These are phyloP conservation scores for Okamejei kenojei DNA, from an alignment of 2,797 vertebrate species.

Conservation along the genomic window DNA sequence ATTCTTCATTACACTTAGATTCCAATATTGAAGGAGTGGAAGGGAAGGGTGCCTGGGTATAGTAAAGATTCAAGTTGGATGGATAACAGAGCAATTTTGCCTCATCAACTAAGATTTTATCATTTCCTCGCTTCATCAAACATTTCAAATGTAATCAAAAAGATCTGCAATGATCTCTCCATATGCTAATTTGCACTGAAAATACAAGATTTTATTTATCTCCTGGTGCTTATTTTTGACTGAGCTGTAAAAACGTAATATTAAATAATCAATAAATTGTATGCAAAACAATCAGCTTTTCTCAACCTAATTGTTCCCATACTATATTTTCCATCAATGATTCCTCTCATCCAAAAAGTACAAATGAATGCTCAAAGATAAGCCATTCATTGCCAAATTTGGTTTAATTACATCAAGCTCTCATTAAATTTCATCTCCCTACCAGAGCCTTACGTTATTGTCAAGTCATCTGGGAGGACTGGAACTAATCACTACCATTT, in stretches of 20 bases:
- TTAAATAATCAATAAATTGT: not conserved
- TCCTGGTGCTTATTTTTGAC: not conserved
- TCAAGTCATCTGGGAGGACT: not conserved
- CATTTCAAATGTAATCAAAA: not conserved
- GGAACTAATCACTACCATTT: not conserved
- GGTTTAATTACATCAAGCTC: not conserved
- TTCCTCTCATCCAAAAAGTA: not conserved
- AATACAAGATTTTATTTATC: not conserved
- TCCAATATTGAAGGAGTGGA: too few species aligned
- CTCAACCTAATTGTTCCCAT: not conserved
- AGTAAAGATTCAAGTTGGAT: too few species aligned
- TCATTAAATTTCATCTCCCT: not conserved
- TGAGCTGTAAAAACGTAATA: not conserved
- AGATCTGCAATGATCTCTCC: not conserved
- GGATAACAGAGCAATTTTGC: too few species aligned
- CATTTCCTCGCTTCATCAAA: too few species aligned
- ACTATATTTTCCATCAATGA: not conserved
- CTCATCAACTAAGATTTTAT: too few species aligned
- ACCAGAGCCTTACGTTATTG: not conserved
- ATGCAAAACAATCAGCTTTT: not conserved
- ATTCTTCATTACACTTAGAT: too few species aligned
- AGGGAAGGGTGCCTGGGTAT: too few species aligned
- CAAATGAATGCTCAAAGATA: not conserved
- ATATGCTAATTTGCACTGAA: not conserved
- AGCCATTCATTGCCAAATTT: not conserved